These are phyloP conservation scores for Dione juno DNA, from an alignment of 2,888 invertebrate genomes.

Conservation along the genomic window DNA sequence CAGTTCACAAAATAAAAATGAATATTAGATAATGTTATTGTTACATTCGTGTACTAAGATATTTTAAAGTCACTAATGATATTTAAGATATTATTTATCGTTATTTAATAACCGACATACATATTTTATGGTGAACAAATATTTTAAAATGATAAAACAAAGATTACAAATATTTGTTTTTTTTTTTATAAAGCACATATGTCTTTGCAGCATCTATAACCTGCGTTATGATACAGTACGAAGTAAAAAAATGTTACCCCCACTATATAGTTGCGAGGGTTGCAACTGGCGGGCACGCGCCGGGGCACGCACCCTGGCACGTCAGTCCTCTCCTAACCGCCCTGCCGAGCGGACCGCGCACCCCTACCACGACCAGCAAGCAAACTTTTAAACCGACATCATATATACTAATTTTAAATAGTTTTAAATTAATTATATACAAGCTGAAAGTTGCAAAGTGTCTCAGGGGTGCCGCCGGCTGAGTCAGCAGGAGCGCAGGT, in stretches of 20 bases:
- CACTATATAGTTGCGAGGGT: slow-evolving; percentile 59
- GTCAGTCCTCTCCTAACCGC: slow-evolving; percentile 76
- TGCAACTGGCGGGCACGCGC: slow-evolving; percentile 64
- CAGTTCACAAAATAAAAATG: background rate
- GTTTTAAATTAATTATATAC: slow-evolving; percentile 26
- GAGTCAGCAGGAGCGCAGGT: slow-evolving; percentile 78
- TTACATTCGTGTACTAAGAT: too few relatives aligned
- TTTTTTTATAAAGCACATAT: slow-evolving; percentile 13
- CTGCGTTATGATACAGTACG: slow-evolving; percentile 13
- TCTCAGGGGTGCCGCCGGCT: slow-evolving; percentile 72
- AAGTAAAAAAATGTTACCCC: slow-evolving; percentile 22
- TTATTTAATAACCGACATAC: too few relatives aligned
- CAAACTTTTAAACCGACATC: slow-evolving; percentile 48
- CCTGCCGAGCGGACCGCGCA: slow-evolving; percentile 75
- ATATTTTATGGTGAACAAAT: background rate
- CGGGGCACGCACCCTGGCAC: slow-evolving; percentile 68
- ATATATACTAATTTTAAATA: slow-evolving; percentile 39
- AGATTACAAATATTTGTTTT: background rate
- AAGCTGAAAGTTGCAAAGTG: slow-evolving; percentile 48
- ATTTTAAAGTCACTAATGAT: too few relatives aligned
- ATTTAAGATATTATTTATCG: too few relatives aligned
- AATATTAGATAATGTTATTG: background rate
- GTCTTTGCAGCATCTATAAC: slow-evolving; percentile 17
- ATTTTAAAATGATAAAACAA: background rate
- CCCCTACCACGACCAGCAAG: slow-evolving; percentile 57